Evolutionary conservation across 1,140 invertebrate species (phyloP).

Genomic region (Lucilia cuprina): DNA sequence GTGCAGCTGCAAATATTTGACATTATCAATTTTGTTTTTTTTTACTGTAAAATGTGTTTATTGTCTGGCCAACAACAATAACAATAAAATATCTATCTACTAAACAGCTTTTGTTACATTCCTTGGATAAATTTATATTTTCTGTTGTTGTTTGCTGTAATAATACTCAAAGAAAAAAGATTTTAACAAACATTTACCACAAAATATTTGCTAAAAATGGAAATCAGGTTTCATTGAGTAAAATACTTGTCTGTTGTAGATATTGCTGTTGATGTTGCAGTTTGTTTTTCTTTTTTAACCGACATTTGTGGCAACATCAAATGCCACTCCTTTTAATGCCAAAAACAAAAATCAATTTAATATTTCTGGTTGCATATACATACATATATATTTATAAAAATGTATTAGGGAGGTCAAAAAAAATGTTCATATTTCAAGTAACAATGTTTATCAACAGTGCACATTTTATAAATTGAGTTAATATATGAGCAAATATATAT

Average conservation of each 20-base stretch:
- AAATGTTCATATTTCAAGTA: too few relatives aligned
- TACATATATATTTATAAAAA: too few relatives aligned
- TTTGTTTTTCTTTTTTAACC: not conserved
- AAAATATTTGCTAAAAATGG: slow-evolving; percentile 8
- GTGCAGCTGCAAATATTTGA: slow-evolving; percentile 33
- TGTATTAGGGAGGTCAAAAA: too few relatives aligned
- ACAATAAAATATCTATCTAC: too few relatives aligned
- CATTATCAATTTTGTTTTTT: slow-evolving; percentile 14
- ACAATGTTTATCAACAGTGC: too few relatives aligned
- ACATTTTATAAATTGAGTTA: too few relatives aligned
- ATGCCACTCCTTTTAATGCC: not conserved
- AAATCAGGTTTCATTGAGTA: slow-evolving; percentile 14
- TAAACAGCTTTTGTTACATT: not conserved
- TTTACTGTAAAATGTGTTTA: not conserved
- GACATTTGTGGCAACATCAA: not conserved
- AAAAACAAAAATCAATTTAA: not conserved
- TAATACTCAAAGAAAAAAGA: not conserved
- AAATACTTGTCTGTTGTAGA: not conserved
- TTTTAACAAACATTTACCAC: slow-evolving; percentile 6
- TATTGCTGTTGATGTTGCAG: not conserved
- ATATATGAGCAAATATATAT: too few relatives aligned
- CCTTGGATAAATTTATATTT: not conserved
- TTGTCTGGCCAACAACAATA: not conserved
- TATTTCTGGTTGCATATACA: not conserved
- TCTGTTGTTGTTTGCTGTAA: not conserved